Base-by-base conservation (phyloP, 1,140 invertebrate species). In the Apolygus lucorum region DNA sequence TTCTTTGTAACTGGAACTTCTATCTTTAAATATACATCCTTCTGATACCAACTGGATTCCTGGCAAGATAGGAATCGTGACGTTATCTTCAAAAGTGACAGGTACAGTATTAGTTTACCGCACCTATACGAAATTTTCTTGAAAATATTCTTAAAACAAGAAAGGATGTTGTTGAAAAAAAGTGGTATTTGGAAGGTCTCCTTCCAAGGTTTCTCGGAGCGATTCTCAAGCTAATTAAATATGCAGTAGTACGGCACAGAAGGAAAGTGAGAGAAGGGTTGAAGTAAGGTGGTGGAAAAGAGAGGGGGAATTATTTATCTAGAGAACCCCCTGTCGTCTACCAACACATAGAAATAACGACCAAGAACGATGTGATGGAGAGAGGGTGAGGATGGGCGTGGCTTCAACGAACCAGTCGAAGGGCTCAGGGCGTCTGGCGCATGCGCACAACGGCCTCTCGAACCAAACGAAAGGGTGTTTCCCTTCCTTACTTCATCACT, bases 221-320 rank as follows among this genome's bases (percentile, higher is more conserved):
- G 52, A 68, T 68, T 68, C 52, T 42, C 66, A 42, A 68, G 29
- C 52, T 68, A 68, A 68, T 68, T 68, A 68, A 68, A 68, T 68
- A 68, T 59, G 54, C 49, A 68, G 52, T 24, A 26, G 21, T 25
- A n/a, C 22, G 42, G 65, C 17, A 49, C 17, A 42, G 34, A 42
- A 42, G 34, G 17, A 8, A 4, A 42, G 34, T 42, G 34, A 42
- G 17, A 17, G 34, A 42, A 8, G 34, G 4, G 4, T 4, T 4
- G 34, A 42, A 42, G 34, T 4, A 42, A 42, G 34, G 34, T 42
- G 34, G 34, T 42, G 34, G 34, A 42, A 17, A 42, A 42, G 34
- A 8, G 34, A 17, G 4, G 34, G 4, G 34, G 34, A 8, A 4
- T 8, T 42, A 42, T 42, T 42, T 42, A 42, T 42, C 34, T 17